phyloP scores from a whole-genome alignment of 2,113 vertebrate genomes.

The Propithecus coquereli region DNA sequence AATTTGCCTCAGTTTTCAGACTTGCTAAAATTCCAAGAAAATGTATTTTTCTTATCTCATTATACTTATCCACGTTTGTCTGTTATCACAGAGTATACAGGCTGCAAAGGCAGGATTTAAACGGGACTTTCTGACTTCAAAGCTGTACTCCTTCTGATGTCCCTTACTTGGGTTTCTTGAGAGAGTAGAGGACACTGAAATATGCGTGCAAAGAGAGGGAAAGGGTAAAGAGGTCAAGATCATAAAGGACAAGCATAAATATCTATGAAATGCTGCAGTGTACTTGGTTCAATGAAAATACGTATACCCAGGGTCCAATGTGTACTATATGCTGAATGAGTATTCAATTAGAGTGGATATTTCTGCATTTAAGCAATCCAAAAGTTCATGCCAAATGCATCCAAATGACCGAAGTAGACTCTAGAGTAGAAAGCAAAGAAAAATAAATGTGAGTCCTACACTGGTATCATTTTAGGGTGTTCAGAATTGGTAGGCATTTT shows the following conservation, averaged over 20 bases:
- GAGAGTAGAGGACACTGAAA: background rate
- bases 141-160: background rate
- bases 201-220: background rate
- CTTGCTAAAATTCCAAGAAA: background rate
- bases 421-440: background rate
- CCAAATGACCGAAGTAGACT: background rate
- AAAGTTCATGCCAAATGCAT: background rate
- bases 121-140: background rate
- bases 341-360: background rate
- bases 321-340: background rate
- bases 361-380: background rate
- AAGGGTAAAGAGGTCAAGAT: background rate
- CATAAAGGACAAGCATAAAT: background rate
- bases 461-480: background rate
- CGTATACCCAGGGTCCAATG: background rate
- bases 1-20: background rate
- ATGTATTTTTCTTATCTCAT: background rate
- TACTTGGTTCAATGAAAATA: background rate
- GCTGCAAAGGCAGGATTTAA: background rate
- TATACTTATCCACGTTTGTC: background rate
- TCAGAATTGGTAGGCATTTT: background rate
- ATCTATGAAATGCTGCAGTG: background rate
- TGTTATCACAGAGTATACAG: background rate
- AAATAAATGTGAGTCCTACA: background rate
- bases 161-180: background rate